Evolutionary conservation across 92 coral and sea anemone genomes (phyloP), one percentile per base, ranked within the genome.

Genomic region (Parazoanthus swiftii): DNA sequence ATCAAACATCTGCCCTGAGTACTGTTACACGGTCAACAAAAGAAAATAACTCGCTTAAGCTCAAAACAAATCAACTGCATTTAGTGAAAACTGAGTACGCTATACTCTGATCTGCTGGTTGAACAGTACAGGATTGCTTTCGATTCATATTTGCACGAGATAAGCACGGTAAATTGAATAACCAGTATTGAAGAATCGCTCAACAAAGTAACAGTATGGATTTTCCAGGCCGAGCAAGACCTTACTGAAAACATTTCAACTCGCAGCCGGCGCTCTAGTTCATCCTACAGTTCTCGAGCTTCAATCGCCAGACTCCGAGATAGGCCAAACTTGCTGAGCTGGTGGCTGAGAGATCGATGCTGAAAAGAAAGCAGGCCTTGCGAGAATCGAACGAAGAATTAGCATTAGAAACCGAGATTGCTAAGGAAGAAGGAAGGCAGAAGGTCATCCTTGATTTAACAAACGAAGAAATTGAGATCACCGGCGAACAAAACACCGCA

Each of bases 351-450:
- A 29, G 54, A 38, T 44, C 74, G 20, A n/a, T 86, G 81, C 82
- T 86, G 9, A 86, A 86, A 75, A 58, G 35, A 11, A 86, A 51
- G 33, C 83, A 80, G 11, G 83, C 43, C 10, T 46, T 74, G 42
- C 37, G 81, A 8, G 63, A 63, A 56, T 82, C 89, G 10, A 16
- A 50, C 15, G 89, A 76, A 13, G 74, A 86, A 33, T 50, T 86
- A 44, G 77, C 16, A n/a, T 33, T 88, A 56, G 90, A 88, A 0
- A 88, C 72, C 3, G 90, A 88, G 54, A 71, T 88, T 25, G 90
- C 79, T 0, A 88, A 88, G 2, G 68, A n/a, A n/a, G n/a, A n/a
- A n/a, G n/a, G n/a, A n/a, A n/a, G n/a, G n/a, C n/a, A n/a, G n/a
- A n/a, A n/a, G n/a, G n/a, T n/a, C n/a, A n/a, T n/a, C n/a, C n/a